Conservation (phyloP, 2,113 vertebrate species). For the Sinocyclocheilus rhinocerous region DNA sequence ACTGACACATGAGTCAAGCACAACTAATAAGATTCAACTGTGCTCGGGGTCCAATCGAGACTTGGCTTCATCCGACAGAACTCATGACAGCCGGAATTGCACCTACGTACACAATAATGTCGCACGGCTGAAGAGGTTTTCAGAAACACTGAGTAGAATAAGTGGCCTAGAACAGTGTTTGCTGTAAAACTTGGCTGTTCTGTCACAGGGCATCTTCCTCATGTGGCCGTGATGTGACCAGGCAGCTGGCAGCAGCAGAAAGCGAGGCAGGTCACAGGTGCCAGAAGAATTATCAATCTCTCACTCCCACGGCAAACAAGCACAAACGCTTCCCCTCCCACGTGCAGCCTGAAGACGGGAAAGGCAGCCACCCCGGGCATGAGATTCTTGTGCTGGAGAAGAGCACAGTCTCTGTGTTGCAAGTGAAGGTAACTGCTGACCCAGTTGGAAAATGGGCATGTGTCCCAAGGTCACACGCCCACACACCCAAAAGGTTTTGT, state of each 20-base stretch:
- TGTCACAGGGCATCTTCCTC: slow-evolving; percentile 59
- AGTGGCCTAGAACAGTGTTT: slow-evolving; percentile 32
- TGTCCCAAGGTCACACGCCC: slow-evolving; percentile 72
- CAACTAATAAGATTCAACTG: slow-evolving; percentile 36
- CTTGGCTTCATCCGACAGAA: slow-evolving; percentile 4
- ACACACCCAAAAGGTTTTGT: slow-evolving; percentile 64
- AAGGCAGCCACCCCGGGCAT: slow-evolving; percentile 58
- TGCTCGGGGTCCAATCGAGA: slow-evolving; percentile 1
- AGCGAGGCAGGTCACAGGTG: slow-evolving; percentile 73
- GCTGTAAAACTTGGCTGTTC: slow-evolving; percentile 46
- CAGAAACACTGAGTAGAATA: slow-evolving; percentile 42
- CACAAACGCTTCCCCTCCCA: slow-evolving; percentile 62
- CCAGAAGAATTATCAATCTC: slow-evolving; percentile 69
- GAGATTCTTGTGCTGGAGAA: slow-evolving; percentile 53
- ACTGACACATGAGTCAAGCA: slow-evolving; percentile 31
- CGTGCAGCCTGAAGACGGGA: slow-evolving; percentile 53
- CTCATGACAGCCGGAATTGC: slow-evolving; percentile 10
- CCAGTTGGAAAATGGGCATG: slow-evolving; percentile 69
- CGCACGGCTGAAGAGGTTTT: slow-evolving; percentile 13
- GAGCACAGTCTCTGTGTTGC: slow-evolving; percentile 55
- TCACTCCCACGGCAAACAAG: slow-evolving; percentile 62
- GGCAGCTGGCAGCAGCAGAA: slow-evolving; percentile 66
- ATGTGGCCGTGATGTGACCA: slow-evolving; percentile 61
- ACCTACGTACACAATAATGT: slow-evolving; percentile 12
- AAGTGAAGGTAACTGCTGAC: slow-evolving; percentile 66